These are phyloP conservation scores for Minunthozetes semirufus DNA, from an alignment of 2,888 invertebrate species.

Conservation along the genomic window DNA sequence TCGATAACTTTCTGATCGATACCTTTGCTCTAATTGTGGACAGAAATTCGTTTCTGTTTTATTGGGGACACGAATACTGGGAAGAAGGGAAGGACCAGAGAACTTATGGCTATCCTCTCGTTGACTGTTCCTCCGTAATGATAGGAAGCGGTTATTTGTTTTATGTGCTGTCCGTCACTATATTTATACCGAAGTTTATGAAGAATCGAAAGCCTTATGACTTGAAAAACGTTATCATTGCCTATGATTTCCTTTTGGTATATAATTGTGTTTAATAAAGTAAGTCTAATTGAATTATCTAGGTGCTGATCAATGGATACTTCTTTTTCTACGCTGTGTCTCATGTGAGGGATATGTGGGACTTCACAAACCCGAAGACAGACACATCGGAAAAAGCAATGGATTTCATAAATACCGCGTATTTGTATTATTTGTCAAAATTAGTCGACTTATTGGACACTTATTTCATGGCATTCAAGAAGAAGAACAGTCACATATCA, in stretches of 20 bases:
- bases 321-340: conserved; percentile 25
- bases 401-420: conserved; percentile 12
- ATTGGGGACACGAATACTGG: conserved; percentile 18
- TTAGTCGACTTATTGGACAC: conserved; percentile 33
- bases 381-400: conserved; percentile 17
- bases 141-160: background rate
- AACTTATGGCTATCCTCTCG: background rate
- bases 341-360: conserved; percentile 10
- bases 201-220: conserved; percentile 1
- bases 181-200: conserved; percentile 24
- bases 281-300: background rate
- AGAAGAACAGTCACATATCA: conserved; percentile 29
- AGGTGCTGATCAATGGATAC: conserved; percentile 19
- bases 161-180: background rate
- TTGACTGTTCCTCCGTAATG: background rate
- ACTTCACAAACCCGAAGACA: background rate
- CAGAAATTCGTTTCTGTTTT: background rate
- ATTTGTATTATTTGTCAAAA: conserved; percentile 32
- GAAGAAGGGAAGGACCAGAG: conserved; percentile 10
- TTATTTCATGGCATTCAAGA: conserved; percentile 34
- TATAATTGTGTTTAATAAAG: background rate
- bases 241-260: conserved; percentile 25
- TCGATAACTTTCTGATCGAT: no score
- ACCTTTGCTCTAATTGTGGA: background rate
- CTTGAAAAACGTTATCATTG: conserved; percentile 20